Evolutionary conservation across 2,888 invertebrate species (phyloP), one percentile per base, ranked within the genome.

Genomic region (Micoletzkya japonica): DNA sequence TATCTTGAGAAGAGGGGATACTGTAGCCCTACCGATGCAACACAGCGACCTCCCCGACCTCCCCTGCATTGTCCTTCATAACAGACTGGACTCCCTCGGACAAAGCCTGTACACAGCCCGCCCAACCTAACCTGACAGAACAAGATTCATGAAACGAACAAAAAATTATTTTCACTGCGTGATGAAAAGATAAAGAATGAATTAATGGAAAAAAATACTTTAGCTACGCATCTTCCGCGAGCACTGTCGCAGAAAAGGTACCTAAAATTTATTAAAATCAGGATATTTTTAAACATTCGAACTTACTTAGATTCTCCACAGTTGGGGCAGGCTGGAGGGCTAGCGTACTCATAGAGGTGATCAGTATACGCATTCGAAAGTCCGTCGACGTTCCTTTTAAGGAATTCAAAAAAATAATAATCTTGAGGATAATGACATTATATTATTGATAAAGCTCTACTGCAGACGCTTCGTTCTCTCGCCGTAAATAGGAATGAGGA

Each of bases 301-400:
- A n/a, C 63, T 50, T 50, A 66, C 66, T 56, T 56, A 20, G 66
- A 66, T 37, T 56, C 66, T 4, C 36, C 24, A n/a, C 66, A 66
- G 1, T 30, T 32, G 2, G 71, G 64, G 24, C 71, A 71, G 3
- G 56, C 56, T 2, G 71, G 71, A 0, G 67, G 59, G 1, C 59
- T 59, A 6, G 71, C 71, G 49, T 36, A 71, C 44, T 67, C 67
- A 36, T 60, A 71, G 34, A 71, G 56, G 4, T 68, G 26, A 30
- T 71, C 68, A 4, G 71, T 71, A 56, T 71, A 71, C n/a, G 59
- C 28, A 30, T 71, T 71, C 26, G 71, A 71, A 44, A 71, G 71
- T 1, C 60, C 71, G 28, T 71, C 71, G 26, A 49, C 39, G 64
- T 77, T 77, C 3, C 71, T 66, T n/a, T n/a, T n/a, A n/a, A n/a